A percentile compares a stretch with the other conserved stretches of the same genome.
These are phyloP conservation scores for Apodemus sylvaticus DNA, from an alignment of 2,113 vertebrate genomes.

Conservation along the genomic window DNA sequence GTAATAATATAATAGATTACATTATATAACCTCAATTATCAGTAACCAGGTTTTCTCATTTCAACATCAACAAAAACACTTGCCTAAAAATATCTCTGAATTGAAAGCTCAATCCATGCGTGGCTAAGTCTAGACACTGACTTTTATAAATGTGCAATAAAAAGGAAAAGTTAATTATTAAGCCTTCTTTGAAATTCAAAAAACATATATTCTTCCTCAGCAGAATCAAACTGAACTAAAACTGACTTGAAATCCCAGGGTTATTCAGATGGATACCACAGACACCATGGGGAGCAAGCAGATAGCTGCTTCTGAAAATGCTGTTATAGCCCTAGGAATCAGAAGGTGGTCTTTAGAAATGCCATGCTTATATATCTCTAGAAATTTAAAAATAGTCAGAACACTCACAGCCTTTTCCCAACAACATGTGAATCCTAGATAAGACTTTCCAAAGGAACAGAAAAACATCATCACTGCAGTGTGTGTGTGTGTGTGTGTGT, in stretches of 20 bases:
- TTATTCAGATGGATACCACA: background rate
- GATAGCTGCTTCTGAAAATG: conserved; percentile 39
- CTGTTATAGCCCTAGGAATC: background rate
- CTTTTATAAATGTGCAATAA: background rate
- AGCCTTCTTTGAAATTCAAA: conserved; percentile 19
- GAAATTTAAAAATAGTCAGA: background rate
- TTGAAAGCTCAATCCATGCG: background rate
- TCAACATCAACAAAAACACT: background rate
- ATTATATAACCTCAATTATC: background rate
- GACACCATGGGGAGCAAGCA: conserved; percentile 5
- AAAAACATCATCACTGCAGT: background rate
- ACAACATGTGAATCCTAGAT: background rate
- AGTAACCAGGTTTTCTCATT: background rate
- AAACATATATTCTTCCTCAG: conserved; percentile 15
- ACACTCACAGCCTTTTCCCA: background rate
- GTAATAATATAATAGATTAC: too few species aligned
- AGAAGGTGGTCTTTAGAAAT: background rate
- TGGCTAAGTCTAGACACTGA: background rate
- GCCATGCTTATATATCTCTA: background rate
- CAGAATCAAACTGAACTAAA: conserved; percentile 35
- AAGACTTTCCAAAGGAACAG: background rate
- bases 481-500: too few species aligned
- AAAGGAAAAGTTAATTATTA: conserved; percentile 39
- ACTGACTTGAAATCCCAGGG: conserved; percentile 15
- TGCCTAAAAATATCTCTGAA: background rate